Evolutionary conservation across 1,140 invertebrate genomes (phyloP).

Genomic region (Heliconius congener): DNA sequence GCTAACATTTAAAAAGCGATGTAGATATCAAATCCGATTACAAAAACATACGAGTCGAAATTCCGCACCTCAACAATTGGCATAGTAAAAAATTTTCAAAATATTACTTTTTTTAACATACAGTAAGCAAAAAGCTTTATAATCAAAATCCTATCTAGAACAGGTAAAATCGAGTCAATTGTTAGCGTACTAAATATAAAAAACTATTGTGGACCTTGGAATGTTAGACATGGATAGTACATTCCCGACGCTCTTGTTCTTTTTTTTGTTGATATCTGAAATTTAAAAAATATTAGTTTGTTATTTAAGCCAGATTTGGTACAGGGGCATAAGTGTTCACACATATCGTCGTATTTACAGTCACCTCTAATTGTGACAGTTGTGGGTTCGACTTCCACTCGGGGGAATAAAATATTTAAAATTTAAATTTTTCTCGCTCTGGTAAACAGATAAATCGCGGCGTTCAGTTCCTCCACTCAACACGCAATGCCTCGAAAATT

Average conservation of each 20-base stretch:
- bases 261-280: constrained; percentile 79
- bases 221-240: constrained; percentile 80
- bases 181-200: constrained; percentile 37
- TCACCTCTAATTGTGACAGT: no score
- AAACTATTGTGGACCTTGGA: constrained; percentile 51
- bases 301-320: no score
- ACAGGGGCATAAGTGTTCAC: no score
- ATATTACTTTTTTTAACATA: constrained; percentile 5
- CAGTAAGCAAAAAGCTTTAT: constrained; percentile 31
- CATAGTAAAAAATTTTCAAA: constrained; percentile 14
- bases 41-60: constrained; percentile 10
- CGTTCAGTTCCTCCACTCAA: no score
- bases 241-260: constrained; percentile 80
- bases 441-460: no score
- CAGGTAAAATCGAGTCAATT: constrained; percentile 22
- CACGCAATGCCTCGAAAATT: no score
- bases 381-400: no score
- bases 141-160: constrained; percentile 28
- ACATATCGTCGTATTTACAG: no score
- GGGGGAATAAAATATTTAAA: no score
- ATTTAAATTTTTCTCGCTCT: no score
- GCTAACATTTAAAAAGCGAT: constrained; percentile 3
- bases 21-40: constrained; percentile 4
- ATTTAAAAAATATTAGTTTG: constrained; percentile 19
- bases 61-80: not conserved